A percentile compares a stretch with the other conserved stretches of the same genome.
Evolutionary conservation across 2,888 invertebrate genomes (phyloP).

Genomic region (Dasypogon diadema): DNA sequence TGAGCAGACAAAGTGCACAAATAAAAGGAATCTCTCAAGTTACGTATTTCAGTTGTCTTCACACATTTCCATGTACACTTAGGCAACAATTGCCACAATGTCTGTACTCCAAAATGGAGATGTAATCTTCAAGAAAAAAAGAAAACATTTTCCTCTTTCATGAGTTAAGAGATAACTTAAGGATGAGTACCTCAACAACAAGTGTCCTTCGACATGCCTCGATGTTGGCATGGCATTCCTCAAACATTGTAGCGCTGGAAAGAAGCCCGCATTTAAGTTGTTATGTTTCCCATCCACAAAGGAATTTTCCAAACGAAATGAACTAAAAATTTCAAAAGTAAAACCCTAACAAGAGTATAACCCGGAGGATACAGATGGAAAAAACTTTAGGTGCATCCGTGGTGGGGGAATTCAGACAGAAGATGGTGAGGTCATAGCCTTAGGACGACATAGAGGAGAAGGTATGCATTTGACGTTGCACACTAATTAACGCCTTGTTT

Average conservation of each 20-base stretch:
- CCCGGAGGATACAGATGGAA: neutral
- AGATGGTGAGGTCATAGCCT: constrained; percentile 9
- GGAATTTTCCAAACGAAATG: constrained; percentile 23
- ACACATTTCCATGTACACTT: constrained; percentile 34
- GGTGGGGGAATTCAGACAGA: neutral
- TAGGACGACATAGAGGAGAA: constrained; percentile 11
- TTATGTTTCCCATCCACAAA: neutral
- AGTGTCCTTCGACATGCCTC: constrained; percentile 32
- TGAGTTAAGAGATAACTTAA: constrained; percentile 37
- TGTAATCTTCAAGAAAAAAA: constrained; percentile 45
- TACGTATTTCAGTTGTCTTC: constrained; percentile 16
- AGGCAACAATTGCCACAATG: constrained; percentile 39
- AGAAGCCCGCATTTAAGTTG: neutral
- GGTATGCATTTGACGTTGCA: constrained; percentile 18
- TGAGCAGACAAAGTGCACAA: constrained; percentile 3
- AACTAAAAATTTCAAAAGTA: constrained; percentile 33
- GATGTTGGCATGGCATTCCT: constrained; percentile 38
- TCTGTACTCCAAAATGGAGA: neutral
- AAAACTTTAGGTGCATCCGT: no score
- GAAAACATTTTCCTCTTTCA: constrained; percentile 44
- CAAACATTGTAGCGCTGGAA: neutral
- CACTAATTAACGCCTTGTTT: constrained; percentile 51
- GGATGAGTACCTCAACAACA: neutral
- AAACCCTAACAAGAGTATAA: constrained; percentile 14
- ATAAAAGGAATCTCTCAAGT: constrained; percentile 30